These are phyloP conservation scores for Stomatorhinus walkeri DNA, from an alignment of 2,797 vertebrate species.

Conservation along the genomic window DNA sequence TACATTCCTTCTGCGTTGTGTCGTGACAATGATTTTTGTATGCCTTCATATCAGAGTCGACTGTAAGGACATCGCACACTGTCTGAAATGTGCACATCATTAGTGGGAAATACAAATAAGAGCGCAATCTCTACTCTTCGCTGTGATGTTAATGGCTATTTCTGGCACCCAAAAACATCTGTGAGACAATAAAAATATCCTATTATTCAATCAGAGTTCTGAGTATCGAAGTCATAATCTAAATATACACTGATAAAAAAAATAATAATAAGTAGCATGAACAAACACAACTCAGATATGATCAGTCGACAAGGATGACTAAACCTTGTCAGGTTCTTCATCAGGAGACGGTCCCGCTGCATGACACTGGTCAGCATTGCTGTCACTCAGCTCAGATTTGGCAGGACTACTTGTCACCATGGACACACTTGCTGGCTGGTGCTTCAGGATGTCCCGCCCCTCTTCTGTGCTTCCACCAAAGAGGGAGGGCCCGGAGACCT, in stretches of 20 bases:
- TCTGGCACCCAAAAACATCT: not conserved
- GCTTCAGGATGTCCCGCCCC: conserved; percentile 80
- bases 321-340: conserved; percentile 55
- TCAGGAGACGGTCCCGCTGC: conserved; percentile 59
- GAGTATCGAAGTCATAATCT: not conserved
- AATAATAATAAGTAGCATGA: not conserved
- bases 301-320: not conserved
- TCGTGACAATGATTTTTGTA: not conserved
- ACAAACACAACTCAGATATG: not conserved
- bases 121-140: not conserved
- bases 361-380: conserved; percentile 57
- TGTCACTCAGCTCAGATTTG: conserved; percentile 39
- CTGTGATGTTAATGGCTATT: not conserved
- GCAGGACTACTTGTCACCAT: conserved; percentile 73
- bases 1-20: not conserved
- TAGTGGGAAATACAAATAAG: not conserved
- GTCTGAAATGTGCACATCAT: not conserved
- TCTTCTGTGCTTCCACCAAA: conserved; percentile 84
- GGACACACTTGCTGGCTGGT: conserved; percentile 71
- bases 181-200: not conserved
- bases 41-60: not conserved
- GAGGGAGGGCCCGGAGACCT: conserved; percentile 85
- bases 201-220: not conserved
- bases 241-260: not conserved
- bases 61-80: not conserved